Percentiles rank a stretch among this genome's conserved stretches.
These are phyloP conservation scores for Isoperla grammatica DNA, from an alignment of 2,888 invertebrate species.

Conservation along the genomic window DNA sequence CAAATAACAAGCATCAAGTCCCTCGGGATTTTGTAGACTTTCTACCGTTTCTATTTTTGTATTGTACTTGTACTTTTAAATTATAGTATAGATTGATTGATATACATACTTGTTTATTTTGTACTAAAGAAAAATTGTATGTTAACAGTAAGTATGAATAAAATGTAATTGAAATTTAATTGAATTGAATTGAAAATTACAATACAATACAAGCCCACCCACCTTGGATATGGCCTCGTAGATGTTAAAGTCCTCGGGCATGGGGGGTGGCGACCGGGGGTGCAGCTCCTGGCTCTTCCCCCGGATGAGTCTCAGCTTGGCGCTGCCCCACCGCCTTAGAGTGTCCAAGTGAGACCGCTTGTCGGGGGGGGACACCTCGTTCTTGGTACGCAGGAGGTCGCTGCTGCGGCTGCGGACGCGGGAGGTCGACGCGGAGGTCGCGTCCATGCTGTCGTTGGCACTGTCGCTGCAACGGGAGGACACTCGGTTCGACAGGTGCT, in stretches of 20 bases:
- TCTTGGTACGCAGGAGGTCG: constrained; percentile 56
- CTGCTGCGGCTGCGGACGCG: constrained; percentile 50
- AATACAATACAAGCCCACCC: too few species aligned
- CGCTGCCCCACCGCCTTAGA: constrained; percentile 80
- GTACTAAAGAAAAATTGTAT: too few species aligned
- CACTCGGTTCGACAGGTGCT: neutral
- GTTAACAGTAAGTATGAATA: too few species aligned
- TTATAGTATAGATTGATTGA: too few species aligned
- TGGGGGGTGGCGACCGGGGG: constrained; percentile 43
- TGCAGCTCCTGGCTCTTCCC: constrained; percentile 45
- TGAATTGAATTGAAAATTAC: too few species aligned
- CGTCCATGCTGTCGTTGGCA: neutral
- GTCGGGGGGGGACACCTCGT: constrained; percentile 57
- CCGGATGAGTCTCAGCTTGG: constrained; percentile 64
- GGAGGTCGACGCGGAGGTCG: neutral
- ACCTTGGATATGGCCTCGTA: constrained; percentile 57
- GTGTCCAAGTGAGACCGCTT: constrained; percentile 71
- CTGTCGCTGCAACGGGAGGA: constrained; percentile 1
- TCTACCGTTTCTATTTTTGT: too few species aligned
- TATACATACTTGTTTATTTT: too few species aligned
- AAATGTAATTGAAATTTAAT: too few species aligned
- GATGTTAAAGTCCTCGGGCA: constrained; percentile 51
- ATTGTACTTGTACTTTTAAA: too few species aligned
- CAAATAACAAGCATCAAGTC: too few species aligned
- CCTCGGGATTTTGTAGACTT: too few species aligned